Evolutionary conservation across 2,113 vertebrate species (phyloP).

Genomic region (Fregetta grallaria): DNA sequence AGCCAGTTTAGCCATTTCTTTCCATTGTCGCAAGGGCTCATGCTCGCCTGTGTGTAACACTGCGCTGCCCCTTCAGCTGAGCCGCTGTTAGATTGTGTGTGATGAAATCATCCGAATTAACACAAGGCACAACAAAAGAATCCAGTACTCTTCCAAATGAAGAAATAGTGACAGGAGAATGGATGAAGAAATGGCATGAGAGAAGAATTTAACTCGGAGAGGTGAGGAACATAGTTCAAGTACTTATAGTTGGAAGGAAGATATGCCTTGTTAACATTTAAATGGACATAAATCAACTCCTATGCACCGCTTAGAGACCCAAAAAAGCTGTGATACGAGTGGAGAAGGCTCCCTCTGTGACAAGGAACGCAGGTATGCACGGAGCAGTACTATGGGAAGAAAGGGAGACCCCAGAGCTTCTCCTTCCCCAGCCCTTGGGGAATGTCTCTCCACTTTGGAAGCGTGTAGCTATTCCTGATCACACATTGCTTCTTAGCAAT

Average conservation of each 20-base stretch:
- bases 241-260: not conserved
- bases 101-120: not conserved
- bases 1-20: not conserved
- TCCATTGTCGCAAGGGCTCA: not conserved
- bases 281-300: not conserved
- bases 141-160: not conserved
- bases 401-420: not conserved
- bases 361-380: no score
- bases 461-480: not conserved
- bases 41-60: not conserved
- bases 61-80: not conserved
- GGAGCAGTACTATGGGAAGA: not conserved
- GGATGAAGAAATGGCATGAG: not conserved
- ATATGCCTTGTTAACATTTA: not conserved
- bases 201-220: not conserved
- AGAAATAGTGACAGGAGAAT: not conserved
- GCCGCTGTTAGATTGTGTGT: not conserved
- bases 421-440: not conserved
- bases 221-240: not conserved
- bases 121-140: not conserved
- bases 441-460: not conserved
- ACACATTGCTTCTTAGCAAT: not conserved
- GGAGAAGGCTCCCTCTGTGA: not conserved
- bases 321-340: rapidly evolving
- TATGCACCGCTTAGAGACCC: not conserved